Percentiles rank a stretch among this genome's conserved stretches.
Evolutionary conservation across 2,113 vertebrate species (phyloP).

Genomic region (Mus musculus): DNA sequence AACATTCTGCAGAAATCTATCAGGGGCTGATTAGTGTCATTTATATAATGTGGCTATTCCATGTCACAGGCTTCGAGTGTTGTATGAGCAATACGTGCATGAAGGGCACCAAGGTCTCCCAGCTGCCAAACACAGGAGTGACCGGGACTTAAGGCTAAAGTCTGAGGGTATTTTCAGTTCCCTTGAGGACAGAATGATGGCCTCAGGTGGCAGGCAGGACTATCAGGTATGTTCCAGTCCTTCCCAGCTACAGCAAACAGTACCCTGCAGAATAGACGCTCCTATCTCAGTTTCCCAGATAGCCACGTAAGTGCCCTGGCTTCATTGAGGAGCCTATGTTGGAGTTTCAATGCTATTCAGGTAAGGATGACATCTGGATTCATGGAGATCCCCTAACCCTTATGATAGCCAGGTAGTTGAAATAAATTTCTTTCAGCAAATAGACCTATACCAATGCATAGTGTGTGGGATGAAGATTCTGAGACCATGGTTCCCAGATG

Average conservation of each 20-base stretch:
- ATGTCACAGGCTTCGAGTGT: not conserved
- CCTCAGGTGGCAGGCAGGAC: not conserved
- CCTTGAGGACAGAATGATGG: not conserved
- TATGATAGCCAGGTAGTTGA: not conserved
- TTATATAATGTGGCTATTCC: conserved; percentile 58
- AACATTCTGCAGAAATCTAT: conserved; percentile 72
- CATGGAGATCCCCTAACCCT: not conserved
- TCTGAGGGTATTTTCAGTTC: not conserved
- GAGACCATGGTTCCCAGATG: not conserved
- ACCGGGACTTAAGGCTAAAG: not conserved
- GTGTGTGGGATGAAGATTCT: not conserved
- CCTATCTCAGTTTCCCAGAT: not conserved
- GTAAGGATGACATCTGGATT: not conserved
- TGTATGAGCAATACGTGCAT: not conserved
- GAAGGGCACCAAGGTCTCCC: not conserved
- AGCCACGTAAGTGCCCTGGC: not conserved
- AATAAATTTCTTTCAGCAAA: not conserved
- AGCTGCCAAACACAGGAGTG: not conserved
- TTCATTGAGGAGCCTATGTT: fast-evolving
- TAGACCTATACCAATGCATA: not conserved
- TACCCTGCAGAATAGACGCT: not conserved
- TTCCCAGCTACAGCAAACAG: not conserved
- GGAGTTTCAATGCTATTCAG: too few relatives aligned
- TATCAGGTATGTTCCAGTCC: not conserved
- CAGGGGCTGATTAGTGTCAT: conserved; percentile 68